Base-by-base conservation (phyloP, 2,113 vertebrate species). In the Scartelaos histophorus region DNA sequence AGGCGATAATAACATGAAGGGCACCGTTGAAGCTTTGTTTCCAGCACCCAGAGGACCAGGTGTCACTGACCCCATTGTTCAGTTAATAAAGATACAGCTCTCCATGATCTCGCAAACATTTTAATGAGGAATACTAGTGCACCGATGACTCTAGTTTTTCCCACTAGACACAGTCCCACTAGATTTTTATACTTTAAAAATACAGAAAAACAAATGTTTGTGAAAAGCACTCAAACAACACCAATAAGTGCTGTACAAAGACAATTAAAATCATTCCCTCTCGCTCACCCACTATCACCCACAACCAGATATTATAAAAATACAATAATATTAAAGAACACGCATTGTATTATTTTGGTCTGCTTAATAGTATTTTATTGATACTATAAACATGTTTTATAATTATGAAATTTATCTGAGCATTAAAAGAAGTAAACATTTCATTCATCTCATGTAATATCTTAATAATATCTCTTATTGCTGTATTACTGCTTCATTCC, bases 71-170 rank as follows among this genome's bases (percentile, higher is more conserved):
- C 86, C 88, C 73, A 69, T 80, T 76, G 88, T 75, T 85, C 72
- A 46, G 83, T 76, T 88, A 83, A 87, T 83, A 84, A 66, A 78
- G 21, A 81, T 57, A 49, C 71, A 65, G 57, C 74, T 79, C 84
- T 70, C 67, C 80, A 66, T 80, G 78, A 57, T 47, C 22, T 77
- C 74, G 45, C 74, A 69, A 73, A n/a, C n/a, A n/a, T n/a, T n/a
- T n/a, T 83, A 76, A 84, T 78, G 79, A 89, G 71, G 71, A 70
- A 70, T 67, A 66, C 12, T 78, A 3, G 46, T 47, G 1, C 15
- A 16, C 12, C 3, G 46, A 15, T 47, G 0, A 43, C 3, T 13
- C 13, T 15, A 16, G 29, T 29, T 29, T 29, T 29, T 43, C 38
- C 35, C 38, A 43, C 7, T 38, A 38, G 35, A 35, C 34, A 35